Conservation (phyloP, 2,888 invertebrate species). For the Patella caerulea region DNA sequence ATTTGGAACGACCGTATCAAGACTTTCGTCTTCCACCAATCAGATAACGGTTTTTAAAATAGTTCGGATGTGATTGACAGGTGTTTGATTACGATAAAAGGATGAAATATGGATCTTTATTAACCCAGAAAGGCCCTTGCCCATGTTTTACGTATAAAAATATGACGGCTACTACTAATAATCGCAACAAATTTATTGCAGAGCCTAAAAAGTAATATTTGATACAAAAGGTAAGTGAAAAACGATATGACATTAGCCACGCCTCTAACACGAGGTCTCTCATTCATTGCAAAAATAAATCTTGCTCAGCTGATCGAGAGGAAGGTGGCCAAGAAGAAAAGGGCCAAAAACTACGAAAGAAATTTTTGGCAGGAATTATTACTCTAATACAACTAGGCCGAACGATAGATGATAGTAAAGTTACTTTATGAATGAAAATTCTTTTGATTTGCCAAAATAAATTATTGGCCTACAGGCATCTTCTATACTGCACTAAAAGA, state of each 20-base stretch:
- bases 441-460: slow-evolving; percentile 6
- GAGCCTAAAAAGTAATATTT: too few species aligned
- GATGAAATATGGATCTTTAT: too few species aligned
- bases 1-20: slow-evolving; percentile 57
- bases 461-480: background rate
- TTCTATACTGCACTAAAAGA: too few species aligned
- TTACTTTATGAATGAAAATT: slow-evolving; percentile 7
- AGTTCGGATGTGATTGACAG: slow-evolving; percentile 14
- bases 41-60: background rate
- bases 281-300: slow-evolving; percentile 10
- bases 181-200: too few species aligned
- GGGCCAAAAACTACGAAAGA: slow-evolving; percentile 12
- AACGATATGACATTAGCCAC: slow-evolving; percentile 4
- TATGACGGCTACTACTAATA: too few species aligned
- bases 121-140: too few species aligned
- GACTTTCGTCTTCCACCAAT: slow-evolving; percentile 26
- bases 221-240: background rate
- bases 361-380: slow-evolving; percentile 7
- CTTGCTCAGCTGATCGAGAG: slow-evolving; percentile 6
- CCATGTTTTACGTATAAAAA: too few species aligned
- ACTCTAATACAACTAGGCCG: background rate
- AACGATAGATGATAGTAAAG: background rate
- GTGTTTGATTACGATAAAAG: background rate
- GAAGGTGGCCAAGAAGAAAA: slow-evolving; percentile 9
- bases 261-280: slow-evolving; percentile 1